A percentile compares a stretch with the other conserved stretches of the same genome.
Conservation (phyloP, 1,140 invertebrate species). For the Macrobrachium nipponense region DNA sequence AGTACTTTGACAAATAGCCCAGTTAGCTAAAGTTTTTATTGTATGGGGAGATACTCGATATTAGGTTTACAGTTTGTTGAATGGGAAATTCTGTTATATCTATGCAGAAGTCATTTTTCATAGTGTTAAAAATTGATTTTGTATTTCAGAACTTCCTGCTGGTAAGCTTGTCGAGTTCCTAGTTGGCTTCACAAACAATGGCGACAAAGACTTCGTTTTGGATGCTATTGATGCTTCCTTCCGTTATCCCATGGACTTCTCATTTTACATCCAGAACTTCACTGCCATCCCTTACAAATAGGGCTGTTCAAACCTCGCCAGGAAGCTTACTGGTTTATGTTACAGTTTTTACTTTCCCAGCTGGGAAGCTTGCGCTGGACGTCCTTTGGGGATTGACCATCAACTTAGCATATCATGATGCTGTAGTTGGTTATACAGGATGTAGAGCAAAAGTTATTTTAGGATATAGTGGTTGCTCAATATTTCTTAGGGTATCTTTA, state of each 20-base stretch:
- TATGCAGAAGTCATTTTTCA: neutral
- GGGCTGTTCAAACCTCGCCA: slow-evolving; percentile 88
- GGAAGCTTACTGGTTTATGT: slow-evolving; percentile 94
- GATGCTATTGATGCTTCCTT: slow-evolving; percentile 97
- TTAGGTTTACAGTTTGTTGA: neutral
- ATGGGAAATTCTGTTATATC: neutral
- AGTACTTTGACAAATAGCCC: too few species aligned
- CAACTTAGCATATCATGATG: slow-evolving; percentile 93
- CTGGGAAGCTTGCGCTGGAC: slow-evolving; percentile 93
- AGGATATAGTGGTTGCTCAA: too few species aligned
- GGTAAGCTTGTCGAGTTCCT: slow-evolving; percentile 94
- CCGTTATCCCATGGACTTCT: slow-evolving; percentile 98
- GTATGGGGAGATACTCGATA: neutral
- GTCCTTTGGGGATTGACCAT: slow-evolving; percentile 96
- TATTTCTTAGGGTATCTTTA: too few species aligned
- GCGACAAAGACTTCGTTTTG: slow-evolving; percentile 88
- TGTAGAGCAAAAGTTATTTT: too few species aligned
- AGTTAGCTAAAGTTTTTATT: neutral
- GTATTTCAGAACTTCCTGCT: slow-evolving; percentile 85
- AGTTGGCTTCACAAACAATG: slow-evolving; percentile 96
- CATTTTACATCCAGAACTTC: slow-evolving; percentile 98
- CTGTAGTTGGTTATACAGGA: slow-evolving; percentile 70
- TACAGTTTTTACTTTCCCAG: slow-evolving; percentile 95
- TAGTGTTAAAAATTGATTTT: neutral
- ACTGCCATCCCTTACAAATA: slow-evolving; percentile 90